These are phyloP conservation scores for Tigriopus japonicus DNA, from an alignment of 1,140 invertebrate genomes.

Conservation along the genomic window DNA sequence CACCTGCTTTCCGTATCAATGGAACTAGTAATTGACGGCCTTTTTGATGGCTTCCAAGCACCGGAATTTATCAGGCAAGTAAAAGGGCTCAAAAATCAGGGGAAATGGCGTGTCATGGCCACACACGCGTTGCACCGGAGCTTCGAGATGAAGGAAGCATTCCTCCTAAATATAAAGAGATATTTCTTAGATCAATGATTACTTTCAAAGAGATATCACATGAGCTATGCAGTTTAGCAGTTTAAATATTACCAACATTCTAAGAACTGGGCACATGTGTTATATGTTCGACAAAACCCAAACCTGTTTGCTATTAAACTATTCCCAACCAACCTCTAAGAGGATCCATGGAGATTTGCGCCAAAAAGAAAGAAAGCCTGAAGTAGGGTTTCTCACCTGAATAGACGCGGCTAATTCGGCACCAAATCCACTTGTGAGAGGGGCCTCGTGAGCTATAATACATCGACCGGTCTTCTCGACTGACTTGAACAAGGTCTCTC, in stretches of 20 bases:
- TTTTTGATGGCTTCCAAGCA: slow-evolving; percentile 63
- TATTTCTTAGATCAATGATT: too few species aligned
- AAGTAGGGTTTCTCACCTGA: slow-evolving; percentile 42
- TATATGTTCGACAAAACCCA: too few species aligned
- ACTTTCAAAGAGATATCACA: too few species aligned
- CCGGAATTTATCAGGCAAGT: slow-evolving; percentile 81
- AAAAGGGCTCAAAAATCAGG: slow-evolving; percentile 86
- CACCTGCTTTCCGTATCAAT: too few species aligned
- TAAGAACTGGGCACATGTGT: too few species aligned
- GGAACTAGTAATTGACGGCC: slow-evolving; percentile 44
- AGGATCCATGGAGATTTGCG: too few species aligned
- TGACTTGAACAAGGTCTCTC: slow-evolving; percentile 63
- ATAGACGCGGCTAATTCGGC: slow-evolving; percentile 86
- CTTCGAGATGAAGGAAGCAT: slow-evolving; percentile 86
- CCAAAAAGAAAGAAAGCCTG: too few species aligned
- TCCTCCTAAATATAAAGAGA: slow-evolving; percentile 41
- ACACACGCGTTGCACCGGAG: slow-evolving; percentile 69
- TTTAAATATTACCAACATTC: too few species aligned
- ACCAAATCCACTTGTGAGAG: slow-evolving; percentile 82
- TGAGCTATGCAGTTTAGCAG: too few species aligned
- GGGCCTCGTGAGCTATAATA: slow-evolving; percentile 90
- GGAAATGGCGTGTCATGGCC: slow-evolving; percentile 98
- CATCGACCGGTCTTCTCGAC: slow-evolving; percentile 24
- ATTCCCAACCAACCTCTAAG: too few species aligned
- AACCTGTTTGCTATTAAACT: too few species aligned